Evolutionary conservation across 2,888 invertebrate genomes (phyloP).

Genomic region (Agrochola lota): DNA sequence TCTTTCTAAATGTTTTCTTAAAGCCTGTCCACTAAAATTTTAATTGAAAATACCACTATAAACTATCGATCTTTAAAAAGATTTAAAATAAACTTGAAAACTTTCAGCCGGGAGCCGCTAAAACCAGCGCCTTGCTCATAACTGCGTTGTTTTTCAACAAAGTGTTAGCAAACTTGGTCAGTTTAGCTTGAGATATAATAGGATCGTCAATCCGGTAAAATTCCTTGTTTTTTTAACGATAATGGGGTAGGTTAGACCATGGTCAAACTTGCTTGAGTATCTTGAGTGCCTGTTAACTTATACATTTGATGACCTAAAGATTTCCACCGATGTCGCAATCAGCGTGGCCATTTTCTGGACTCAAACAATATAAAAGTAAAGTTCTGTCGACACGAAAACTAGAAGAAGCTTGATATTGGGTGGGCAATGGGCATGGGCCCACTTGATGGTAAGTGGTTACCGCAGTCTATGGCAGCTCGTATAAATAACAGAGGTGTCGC

Average conservation of each 20-base stretch:
- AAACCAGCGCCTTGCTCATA: conserved; percentile 6
- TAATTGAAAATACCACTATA: conserved; percentile 38
- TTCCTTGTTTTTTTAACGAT: neutral
- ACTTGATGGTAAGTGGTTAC: neutral
- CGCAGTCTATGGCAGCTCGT: neutral
- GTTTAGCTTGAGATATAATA: neutral
- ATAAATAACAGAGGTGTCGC: neutral
- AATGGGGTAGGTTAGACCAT: neutral
- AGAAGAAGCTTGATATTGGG: neutral
- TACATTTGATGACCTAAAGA: neutral
- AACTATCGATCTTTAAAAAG: conserved; percentile 40
- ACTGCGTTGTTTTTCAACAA: conserved; percentile 3
- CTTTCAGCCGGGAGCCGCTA: conserved; percentile 21
- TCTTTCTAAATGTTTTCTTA: too few relatives aligned
- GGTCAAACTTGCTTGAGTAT: neutral
- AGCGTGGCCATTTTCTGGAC: neutral
- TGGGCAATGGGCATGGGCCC: neutral
- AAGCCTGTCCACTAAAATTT: conserved; percentile 18
- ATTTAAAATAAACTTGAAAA: conserved; percentile 26
- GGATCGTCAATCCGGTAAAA: neutral
- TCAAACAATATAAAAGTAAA: neutral
- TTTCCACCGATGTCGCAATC: neutral
- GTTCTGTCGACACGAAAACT: neutral
- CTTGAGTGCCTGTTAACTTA: neutral
- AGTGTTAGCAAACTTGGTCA: conserved; percentile 9